These are phyloP conservation scores for Amblyraja radiata DNA, from an alignment of 2,797 vertebrate species.

Conservation along the genomic window DNA sequence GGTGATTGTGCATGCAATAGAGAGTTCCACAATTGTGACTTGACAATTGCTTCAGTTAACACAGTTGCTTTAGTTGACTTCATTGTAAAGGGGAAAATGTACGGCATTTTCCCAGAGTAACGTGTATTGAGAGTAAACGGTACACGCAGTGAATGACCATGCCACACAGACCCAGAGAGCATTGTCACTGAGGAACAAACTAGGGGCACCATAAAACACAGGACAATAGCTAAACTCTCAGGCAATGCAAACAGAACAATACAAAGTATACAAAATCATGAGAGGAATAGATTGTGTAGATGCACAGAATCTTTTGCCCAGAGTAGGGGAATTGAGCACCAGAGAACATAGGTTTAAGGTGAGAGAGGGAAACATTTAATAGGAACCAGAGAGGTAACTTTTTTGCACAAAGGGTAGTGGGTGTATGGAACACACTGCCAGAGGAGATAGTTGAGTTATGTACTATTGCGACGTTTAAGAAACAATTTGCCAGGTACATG, in stretches of 20 bases:
- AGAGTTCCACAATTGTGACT: neutral
- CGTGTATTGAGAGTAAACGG: neutral
- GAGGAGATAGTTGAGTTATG: too few relatives aligned
- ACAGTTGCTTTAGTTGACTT: neutral
- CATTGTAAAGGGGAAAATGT: neutral
- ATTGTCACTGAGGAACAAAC: neutral
- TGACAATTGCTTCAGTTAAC: neutral
- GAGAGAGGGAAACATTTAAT: too few relatives aligned
- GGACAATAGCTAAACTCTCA: neutral
- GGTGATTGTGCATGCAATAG: neutral
- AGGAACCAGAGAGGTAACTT: too few relatives aligned
- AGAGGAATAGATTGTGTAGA: too few relatives aligned
- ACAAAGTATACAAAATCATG: neutral
- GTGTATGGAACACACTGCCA: too few relatives aligned
- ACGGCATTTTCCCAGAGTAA: neutral
- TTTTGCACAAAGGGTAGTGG: too few relatives aligned
- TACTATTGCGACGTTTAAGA: too few relatives aligned
- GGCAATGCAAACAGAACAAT: neutral
- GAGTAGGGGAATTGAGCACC: too few relatives aligned
- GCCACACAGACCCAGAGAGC: neutral
- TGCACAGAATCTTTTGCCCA: too few relatives aligned
- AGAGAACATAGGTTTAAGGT: too few relatives aligned
- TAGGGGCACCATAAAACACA: neutral
- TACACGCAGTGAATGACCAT: neutral
- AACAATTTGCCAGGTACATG: too few relatives aligned